Percentiles rank a stretch among this genome's conserved stretches.
Evolutionary conservation across 2,113 vertebrate species (phyloP).

Genomic region (Zootoca vivipara): DNA sequence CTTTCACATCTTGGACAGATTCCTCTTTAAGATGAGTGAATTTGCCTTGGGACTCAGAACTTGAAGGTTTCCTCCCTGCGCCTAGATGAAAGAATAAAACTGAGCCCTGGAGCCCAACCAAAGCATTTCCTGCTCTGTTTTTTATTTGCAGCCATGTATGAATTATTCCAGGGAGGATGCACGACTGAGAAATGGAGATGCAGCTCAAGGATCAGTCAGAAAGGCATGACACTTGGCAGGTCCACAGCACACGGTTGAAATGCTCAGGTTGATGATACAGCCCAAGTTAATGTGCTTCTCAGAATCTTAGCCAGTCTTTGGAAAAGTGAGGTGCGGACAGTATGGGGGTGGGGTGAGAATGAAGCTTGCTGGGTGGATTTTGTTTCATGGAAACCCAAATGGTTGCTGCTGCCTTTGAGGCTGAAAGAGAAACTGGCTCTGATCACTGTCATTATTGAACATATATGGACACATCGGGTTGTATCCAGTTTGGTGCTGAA

Average conservation of each 20-base stretch:
- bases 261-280: background rate
- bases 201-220: background rate
- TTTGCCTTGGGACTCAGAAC: background rate
- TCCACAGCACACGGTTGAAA: rapidly evolving
- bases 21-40: background rate
- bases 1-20: background rate
- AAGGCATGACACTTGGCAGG: background rate
- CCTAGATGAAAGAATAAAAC: background rate
- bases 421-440: rapidly evolving
- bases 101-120: background rate
- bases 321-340: background rate
- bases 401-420: background rate
- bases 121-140: background rate
- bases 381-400: background rate
- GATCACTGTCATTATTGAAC: background rate
- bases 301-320: rapidly evolving
- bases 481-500: background rate
- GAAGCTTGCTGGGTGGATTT: background rate
- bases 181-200: rapidly evolving
- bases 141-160: background rate
- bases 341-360: background rate
- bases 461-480: background rate
- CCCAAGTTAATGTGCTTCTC: rapidly evolving
- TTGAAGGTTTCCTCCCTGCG: background rate
- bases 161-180: slow-evolving; percentile 2